A percentile compares a stretch with the other conserved stretches of the same genome.
These are phyloP conservation scores for Melinopterus prodromus DNA, from an alignment of 2,888 invertebrate species.

Conservation along the genomic window DNA sequence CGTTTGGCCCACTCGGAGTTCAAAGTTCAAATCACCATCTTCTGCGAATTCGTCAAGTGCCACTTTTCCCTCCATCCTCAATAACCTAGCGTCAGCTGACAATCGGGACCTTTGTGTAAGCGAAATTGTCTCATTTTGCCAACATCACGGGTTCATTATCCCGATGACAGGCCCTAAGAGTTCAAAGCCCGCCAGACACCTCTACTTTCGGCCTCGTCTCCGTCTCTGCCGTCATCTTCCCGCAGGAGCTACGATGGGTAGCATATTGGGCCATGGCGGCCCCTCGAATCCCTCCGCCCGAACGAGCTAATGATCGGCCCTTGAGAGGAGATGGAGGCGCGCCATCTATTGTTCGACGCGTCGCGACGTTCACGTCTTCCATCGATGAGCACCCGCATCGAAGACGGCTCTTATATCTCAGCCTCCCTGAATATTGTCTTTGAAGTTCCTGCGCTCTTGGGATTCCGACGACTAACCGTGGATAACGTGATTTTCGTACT, in stretches of 20 bases:
- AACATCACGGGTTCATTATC: slow-evolving; percentile 23
- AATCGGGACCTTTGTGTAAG: neutral
- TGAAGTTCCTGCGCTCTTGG: neutral
- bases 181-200: slow-evolving; percentile 7
- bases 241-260: neutral
- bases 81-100: neutral
- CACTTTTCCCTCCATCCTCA: neutral
- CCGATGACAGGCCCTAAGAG: slow-evolving; percentile 10
- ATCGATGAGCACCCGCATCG: neutral
- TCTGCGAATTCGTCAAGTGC: neutral
- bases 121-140: slow-evolving; percentile 11
- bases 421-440: neutral
- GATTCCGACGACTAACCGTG: neutral
- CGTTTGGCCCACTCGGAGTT: neutral
- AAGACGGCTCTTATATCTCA: neutral
- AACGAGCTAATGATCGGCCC: slow-evolving; percentile 20
- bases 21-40: neutral
- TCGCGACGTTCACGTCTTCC: neutral
- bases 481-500: too few relatives aligned
- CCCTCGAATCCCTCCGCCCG: neutral
- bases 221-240: neutral
- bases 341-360: slow-evolving; percentile 10
- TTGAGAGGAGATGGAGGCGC: neutral
- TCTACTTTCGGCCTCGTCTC: neutral
- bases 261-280: neutral